phyloP scores from a whole-genome alignment of 2,113 vertebrate species.

The Clarias batrachus region DNA sequence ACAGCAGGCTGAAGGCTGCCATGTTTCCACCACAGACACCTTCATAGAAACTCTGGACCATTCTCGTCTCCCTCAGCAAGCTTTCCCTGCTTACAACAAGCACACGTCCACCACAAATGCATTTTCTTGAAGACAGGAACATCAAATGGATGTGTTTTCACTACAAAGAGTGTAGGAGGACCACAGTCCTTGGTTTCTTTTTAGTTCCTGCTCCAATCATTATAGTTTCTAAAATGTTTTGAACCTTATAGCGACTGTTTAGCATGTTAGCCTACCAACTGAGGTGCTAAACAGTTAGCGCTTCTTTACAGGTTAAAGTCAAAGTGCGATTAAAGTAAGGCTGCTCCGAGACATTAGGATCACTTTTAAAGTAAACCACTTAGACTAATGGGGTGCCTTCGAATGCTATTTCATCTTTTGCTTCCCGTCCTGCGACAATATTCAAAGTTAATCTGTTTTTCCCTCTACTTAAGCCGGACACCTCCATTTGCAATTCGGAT shows the following conservation, averaged over 20 bases:
- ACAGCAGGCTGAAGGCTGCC: not conserved
- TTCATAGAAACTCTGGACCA: not conserved
- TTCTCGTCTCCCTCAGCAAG: not conserved
- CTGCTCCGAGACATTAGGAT: constrained; percentile 35
- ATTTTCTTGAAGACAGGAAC: not conserved
- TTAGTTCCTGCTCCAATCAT: too few species aligned
- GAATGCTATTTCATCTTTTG: constrained; percentile 41
- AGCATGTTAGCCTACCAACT: not conserved
- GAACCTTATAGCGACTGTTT: not conserved
- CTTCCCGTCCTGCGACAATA: constrained; percentile 49
- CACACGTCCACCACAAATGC: not conserved
- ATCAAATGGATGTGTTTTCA: not conserved
- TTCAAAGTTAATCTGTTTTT: constrained; percentile 71
- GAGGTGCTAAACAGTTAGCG: not conserved
- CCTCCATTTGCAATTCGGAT: constrained; percentile 77
- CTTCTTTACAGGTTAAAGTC: not conserved
- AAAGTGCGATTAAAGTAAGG: constrained; percentile 37
- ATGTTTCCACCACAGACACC: not conserved
- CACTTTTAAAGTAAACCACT: constrained; percentile 43
- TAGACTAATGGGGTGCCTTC: constrained; percentile 43
- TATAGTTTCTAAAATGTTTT: too few species aligned
- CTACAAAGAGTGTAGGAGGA: not conserved
- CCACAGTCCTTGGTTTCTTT: not conserved
- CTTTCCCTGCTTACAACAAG: not conserved
- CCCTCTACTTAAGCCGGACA: constrained; percentile 65